Base-by-base conservation (phyloP, 2,888 invertebrate genomes). In the Epinotia ramella region DNA sequence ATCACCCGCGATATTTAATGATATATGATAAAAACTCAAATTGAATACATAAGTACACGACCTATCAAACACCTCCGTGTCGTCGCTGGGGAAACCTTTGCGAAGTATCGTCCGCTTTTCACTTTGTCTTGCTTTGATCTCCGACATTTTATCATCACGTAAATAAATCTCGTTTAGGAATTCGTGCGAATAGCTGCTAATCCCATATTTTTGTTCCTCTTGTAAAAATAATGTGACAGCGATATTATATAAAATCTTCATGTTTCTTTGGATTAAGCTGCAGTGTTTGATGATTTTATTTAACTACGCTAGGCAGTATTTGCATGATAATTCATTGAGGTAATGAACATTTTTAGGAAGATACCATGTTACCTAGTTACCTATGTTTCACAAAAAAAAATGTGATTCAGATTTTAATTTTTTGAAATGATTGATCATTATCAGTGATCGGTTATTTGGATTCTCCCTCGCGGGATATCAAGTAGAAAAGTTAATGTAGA, bases 41-140 rank as follows among this genome's bases (percentile, higher is more conserved):
- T 53, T 56, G 56, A 67, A 57, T 68, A 44, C 18, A 57, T 44
- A 57, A 59, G 20, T 40, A 59, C 46, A 56, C 20, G n/a, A 68
- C 33, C 16, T 66, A 56, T 67, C 53, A 24, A 46, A 56, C 13
- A 49, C n/a, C 13, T 40, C 20, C 4, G 53, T 46, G 62, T 20
- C 33, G 67, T 62, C 60, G 65, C 71, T 65, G 24, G 75, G 70
- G 75, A 70, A 75, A 60, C 75, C 24, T 75, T 66, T 60, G 56
- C 53, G 60, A 75, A 75, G 75, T 71, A 75, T 71, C 70, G 66
- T 71, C 44, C 60, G 59, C 53, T 60, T 66, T 66, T 71, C 70
- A 75, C 75, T 71, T 75, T 66, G 60, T 75, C 75, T 75, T 66
- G 66, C 75, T 75, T 75, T 71, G 75, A 75, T 75, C 60, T 75